phyloP scores from a whole-genome alignment of 2,113 vertebrate genomes.

The Chroicocephalus ridibundus region DNA sequence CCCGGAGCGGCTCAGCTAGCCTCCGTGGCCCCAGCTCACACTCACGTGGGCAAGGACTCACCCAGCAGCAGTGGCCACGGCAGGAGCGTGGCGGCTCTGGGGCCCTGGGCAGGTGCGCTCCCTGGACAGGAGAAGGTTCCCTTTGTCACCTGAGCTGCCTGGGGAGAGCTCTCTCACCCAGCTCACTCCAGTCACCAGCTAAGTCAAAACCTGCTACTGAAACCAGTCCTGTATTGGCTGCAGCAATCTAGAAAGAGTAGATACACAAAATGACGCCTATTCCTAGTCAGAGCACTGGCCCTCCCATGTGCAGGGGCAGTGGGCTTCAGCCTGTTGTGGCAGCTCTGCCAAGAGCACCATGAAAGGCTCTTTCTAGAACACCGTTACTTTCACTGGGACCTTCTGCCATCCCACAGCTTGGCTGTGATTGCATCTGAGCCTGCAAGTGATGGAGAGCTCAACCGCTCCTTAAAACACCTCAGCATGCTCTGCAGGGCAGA shows the following conservation, averaged over 20 bases:
- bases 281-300: not conserved
- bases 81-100: not conserved
- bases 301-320: not conserved
- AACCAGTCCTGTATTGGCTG: not conserved
- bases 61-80: not conserved
- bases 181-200: too few relatives aligned
- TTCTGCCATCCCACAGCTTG: not conserved
- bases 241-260: not conserved
- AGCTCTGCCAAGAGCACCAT: not conserved
- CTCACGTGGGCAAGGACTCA: not conserved
- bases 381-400: not conserved
- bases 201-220: not conserved
- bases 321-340: not conserved
- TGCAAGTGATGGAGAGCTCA: not conserved
- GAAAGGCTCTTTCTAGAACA: not conserved
- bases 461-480: not conserved
- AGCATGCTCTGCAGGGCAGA: accelerated
- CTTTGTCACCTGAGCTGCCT: not conserved
- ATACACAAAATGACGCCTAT: too few relatives aligned
- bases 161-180: not conserved
- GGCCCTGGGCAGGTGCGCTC: not conserved
- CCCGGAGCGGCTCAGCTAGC: not conserved
- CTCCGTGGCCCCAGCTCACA: not conserved
- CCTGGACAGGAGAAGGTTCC: not conserved
- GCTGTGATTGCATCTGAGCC: not conserved